These are phyloP conservation scores for Hylomyscus alleni DNA, from an alignment of 2,797 vertebrate species.

Conservation along the genomic window DNA sequence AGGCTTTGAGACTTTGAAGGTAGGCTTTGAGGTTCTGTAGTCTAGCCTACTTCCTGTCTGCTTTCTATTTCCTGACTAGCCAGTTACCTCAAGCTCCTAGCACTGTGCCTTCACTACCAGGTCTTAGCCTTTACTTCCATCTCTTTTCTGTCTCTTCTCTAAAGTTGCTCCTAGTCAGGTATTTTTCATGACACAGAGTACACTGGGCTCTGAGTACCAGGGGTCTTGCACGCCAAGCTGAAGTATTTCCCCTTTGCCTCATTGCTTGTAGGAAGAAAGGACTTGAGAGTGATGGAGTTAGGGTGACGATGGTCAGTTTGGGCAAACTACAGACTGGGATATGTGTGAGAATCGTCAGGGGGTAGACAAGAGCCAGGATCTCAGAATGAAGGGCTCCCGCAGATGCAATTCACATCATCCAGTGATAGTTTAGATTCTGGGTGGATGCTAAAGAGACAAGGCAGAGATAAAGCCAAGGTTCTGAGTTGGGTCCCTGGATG, in stretches of 20 bases:
- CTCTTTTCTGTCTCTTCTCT: neutral
- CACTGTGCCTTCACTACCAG: neutral
- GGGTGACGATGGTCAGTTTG: neutral
- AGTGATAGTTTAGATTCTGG: neutral
- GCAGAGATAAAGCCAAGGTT: neutral
- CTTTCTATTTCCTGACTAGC: neutral
- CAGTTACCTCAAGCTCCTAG: neutral
- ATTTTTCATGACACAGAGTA: neutral
- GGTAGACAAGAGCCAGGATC: neutral
- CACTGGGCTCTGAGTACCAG: neutral
- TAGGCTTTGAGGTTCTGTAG: neutral
- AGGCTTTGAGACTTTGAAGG: too few species aligned
- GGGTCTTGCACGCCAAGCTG: neutral
- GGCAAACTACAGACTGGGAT: neutral
- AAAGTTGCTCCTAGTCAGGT: neutral
- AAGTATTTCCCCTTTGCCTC: constrained; percentile 23
- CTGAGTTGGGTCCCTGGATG: neutral
- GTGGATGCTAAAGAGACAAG: neutral
- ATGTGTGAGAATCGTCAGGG: neutral
- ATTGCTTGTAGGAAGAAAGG: neutral
- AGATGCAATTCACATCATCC: neutral
- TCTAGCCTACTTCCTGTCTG: neutral
- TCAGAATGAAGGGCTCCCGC: neutral
- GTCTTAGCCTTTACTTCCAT: neutral
- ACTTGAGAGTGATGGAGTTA: neutral